Evolutionary conservation across 92 coral and sea anemone genomes (phyloP), one percentile per base, ranked within the genome.

Genomic region (Plumapathes pennacea): DNA sequence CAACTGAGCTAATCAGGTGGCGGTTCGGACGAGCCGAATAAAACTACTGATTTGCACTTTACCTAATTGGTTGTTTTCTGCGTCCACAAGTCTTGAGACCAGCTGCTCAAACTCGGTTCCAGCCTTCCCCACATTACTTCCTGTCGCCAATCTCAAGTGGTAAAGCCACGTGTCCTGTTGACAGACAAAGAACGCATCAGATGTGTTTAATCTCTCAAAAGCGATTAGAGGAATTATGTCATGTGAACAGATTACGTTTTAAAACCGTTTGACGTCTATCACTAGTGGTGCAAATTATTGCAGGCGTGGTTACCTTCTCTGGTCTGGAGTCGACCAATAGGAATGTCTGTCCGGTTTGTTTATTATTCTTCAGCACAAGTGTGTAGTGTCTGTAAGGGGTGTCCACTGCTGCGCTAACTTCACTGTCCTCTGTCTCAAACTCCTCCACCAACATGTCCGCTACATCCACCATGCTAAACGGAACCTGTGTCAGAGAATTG

Each of bases 91-190:
- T n/a, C n/a, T n/a, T n/a, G 81, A 77, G 22, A 89, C 80, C 33
- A 76, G 36, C 45, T 76, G 74, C 80, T 92, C 98, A 50, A 92
- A 77, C 5, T 84, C 87, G 2, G 98, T 92, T 17, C 98, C 98
- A 76, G 79, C 81, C 60, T 92, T 86, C 4, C 89, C 84, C 13
- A 88, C 76, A 9, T 89, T 89, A 17, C 86, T 84, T 30, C 98
- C 98, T 41, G 98, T 88, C 9, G 94, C 90, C 27, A 92, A 88
- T 36, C 85, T 88, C 48, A 92, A 45, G 64, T 92, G 98, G 44
- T 79, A 92, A 59, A 67, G 44, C 97, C 97, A 91, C 25, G 85
- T 62, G 57, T 87, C 95, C 97, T 91, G 74, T 5, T 23, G 65
- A 9, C 7, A 38, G 24, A 46, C 62, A 8, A 26, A 27, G 2